phyloP scores from a whole-genome alignment of 2,888 invertebrate genomes.

The Amiota mariae region DNA sequence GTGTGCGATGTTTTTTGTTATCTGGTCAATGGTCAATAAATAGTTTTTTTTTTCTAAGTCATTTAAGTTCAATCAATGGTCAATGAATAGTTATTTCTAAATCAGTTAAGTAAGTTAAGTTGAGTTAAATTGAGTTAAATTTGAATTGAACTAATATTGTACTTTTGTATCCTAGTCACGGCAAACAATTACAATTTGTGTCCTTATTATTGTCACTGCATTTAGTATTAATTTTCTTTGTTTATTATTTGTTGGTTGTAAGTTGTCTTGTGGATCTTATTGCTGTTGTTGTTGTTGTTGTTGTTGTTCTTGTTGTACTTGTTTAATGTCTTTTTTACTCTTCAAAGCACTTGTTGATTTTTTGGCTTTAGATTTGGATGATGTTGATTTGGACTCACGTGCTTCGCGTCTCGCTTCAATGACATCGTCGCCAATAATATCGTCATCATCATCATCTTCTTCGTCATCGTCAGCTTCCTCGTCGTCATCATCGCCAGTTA shows the following conservation, averaged over 20 bases:
- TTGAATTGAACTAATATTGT: constrained; percentile 15
- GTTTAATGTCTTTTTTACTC: constrained; percentile 69
- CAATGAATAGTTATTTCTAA: neutral
- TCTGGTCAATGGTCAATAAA: too few relatives aligned
- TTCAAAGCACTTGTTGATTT: constrained; percentile 72
- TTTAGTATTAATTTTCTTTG: constrained; percentile 5
- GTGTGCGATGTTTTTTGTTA: neutral
- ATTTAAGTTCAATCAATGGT: too few relatives aligned
- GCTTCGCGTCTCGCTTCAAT: constrained; percentile 80
- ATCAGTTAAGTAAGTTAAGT: neutral
- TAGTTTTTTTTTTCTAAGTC: neutral
- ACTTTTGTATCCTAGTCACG: neutral
- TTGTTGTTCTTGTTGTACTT: constrained; percentile 36
- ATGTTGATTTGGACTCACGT: constrained; percentile 88
- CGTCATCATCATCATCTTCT: constrained; percentile 80
- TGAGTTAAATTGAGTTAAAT: neutral
- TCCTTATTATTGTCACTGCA: constrained; percentile 14
- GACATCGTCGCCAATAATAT: constrained; percentile 78
- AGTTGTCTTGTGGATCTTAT: constrained; percentile 41
- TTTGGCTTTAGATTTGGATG: constrained; percentile 66
- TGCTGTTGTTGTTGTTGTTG: constrained; percentile 50
- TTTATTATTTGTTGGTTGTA: constrained; percentile 37
- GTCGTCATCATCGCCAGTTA: constrained; percentile 80
- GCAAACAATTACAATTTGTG: neutral
- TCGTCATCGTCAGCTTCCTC: constrained; percentile 80